Conservation (phyloP, 2,113 vertebrate genomes). For the Pelusios castaneus region DNA sequence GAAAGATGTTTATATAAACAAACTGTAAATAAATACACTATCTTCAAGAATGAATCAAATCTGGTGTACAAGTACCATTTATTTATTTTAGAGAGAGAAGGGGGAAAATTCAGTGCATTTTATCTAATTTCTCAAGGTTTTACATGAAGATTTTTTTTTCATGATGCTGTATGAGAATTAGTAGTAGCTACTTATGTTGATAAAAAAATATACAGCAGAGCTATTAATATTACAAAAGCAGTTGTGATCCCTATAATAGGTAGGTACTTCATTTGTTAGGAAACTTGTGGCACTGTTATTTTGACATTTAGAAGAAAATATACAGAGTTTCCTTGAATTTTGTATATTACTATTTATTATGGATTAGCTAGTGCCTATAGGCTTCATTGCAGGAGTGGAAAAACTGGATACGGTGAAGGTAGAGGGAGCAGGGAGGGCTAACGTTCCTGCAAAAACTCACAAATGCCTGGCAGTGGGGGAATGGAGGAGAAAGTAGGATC, state of each 20-base stretch:
- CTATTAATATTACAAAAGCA: background rate
- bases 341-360: background rate
- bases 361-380: background rate
- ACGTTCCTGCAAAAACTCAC: background rate
- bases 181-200: background rate
- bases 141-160: background rate
- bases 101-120: background rate
- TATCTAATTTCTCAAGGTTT: background rate
- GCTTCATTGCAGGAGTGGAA: background rate
- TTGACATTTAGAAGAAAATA: background rate
- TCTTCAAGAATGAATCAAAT: background rate
- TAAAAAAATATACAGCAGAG: background rate
- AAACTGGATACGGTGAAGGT: background rate
- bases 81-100: background rate
- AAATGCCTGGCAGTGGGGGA: background rate
- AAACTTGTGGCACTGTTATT: background rate
- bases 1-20: background rate
- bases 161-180: background rate
- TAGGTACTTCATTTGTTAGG: background rate
- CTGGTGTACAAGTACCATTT: background rate
- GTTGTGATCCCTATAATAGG: background rate
- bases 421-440: background rate
- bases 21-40: background rate
- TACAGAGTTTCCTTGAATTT: background rate
- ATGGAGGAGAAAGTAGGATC: background rate